Evolutionary conservation across 1,140 invertebrate genomes (phyloP).

Genomic region (Drosophila sechellia): DNA sequence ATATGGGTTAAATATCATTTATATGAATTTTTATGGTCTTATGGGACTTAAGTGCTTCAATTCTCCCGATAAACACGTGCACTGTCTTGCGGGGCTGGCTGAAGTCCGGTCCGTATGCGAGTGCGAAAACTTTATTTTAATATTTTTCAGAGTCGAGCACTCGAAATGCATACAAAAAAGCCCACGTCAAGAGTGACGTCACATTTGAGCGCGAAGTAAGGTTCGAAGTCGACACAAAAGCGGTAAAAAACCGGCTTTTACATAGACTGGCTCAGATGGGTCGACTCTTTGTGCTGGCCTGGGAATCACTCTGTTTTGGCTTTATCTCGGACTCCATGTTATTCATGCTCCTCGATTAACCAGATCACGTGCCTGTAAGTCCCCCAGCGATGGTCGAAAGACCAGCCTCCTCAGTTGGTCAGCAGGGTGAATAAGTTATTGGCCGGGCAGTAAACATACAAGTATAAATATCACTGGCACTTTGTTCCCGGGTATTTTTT

Average conservation of each 20-base stretch:
- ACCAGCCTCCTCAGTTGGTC: slow-evolving; percentile 38
- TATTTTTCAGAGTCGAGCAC: slow-evolving; percentile 21
- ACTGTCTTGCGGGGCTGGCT: slow-evolving; percentile 9
- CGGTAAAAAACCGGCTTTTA: slow-evolving; percentile 33
- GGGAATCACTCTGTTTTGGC: slow-evolving; percentile 32
- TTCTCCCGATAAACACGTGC: slow-evolving; percentile 52
- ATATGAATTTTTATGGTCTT: slow-evolving; percentile 65
- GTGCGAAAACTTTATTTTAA: slow-evolving; percentile 59
- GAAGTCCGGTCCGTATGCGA: slow-evolving; percentile 32
- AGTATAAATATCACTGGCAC: slow-evolving; percentile 22
- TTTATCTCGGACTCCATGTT: slow-evolving; percentile 28
- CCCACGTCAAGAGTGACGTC: slow-evolving; percentile 69
- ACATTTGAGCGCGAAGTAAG: slow-evolving; percentile 16
- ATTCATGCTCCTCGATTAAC: slow-evolving; percentile 37
- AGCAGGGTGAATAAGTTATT: slow-evolving; percentile 19
- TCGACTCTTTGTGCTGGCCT: slow-evolving; percentile 32
- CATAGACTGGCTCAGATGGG: slow-evolving; percentile 25
- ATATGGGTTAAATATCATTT: slow-evolving; percentile 79
- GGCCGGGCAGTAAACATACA: slow-evolving; percentile 29
- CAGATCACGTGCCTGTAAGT: slow-evolving; percentile 47
- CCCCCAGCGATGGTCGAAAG: slow-evolving; percentile 21
- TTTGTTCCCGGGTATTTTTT: slow-evolving; percentile 42
- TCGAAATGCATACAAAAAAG: slow-evolving; percentile 24
- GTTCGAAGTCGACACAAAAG: slow-evolving; percentile 7
- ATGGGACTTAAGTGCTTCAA: slow-evolving; percentile 65